Base-by-base conservation (phyloP, 2,113 vertebrate genomes). In the Neodontobutis hainanensis region DNA sequence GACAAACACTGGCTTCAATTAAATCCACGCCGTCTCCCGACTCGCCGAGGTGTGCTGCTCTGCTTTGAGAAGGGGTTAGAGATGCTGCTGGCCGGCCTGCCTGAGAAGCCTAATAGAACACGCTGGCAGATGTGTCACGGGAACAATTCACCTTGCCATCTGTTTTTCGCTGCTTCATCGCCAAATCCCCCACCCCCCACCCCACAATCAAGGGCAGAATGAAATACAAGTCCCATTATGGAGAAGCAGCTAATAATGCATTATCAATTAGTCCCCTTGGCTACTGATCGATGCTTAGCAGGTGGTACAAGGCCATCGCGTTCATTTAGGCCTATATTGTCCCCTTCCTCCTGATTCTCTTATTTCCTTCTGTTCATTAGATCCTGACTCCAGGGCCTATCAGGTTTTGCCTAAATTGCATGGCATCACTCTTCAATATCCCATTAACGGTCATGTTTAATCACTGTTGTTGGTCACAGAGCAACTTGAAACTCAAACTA, bases 191-290 rank as follows among this genome's bases (percentile, higher is more conserved):
- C 59, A 75, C 75, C 55, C 44, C 68, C 63, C 11, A 45, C 82
- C 76, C 80, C 36, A 64, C 87, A 76, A 84, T 74, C 84, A 85
- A 87, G 85, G 91, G 84, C 90, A 86, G 91, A 84, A 88, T 92
- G 88, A 92, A 92, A 92, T 90, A 90, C 85, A 91, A 90, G 77
- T 85, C 85, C 86, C 88, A 92, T 93, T 93, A 92, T 78, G 77
- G 71, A 65, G 72, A 86, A 79, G 82, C 88, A 78, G 90, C 91
- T 90, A 91, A 92, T 92, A 92, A 92, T 88, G 88, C 85, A 85
- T 92, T 91, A 92, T 93, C 92, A 92, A 92, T 93, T 92, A 92
- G 91, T 84, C 89, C 82, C 87, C 69, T 88, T 89, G 83, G 89
- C 88, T 85, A 88, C 78, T 91, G 92, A 94, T 93, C 88, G 85